Conservation (phyloP, 1,140 invertebrate genomes). For the Ephestia elutella region DNA sequence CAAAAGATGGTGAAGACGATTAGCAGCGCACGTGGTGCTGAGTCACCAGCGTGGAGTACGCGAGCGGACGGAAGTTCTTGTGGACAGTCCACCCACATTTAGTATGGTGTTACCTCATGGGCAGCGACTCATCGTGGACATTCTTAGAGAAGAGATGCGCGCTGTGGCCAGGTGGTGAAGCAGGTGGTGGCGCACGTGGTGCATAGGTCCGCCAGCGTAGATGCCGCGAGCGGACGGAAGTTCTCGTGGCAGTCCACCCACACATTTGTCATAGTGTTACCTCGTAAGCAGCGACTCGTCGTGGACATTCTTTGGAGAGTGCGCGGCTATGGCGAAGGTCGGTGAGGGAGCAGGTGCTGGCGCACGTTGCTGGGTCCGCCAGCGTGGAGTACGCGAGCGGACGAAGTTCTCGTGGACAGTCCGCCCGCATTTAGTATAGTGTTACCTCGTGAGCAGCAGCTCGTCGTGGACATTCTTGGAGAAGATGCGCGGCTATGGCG, state of each 20-base stretch:
- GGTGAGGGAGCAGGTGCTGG: slow-evolving; percentile 85
- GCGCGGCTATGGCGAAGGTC: slow-evolving; percentile 93
- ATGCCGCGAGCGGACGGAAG: slow-evolving; percentile 93
- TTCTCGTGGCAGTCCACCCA: slow-evolving; percentile 96
- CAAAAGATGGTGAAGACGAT: slow-evolving; percentile 87
- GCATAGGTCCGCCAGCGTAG: slow-evolving; percentile 97
- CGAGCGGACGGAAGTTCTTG: slow-evolving; percentile 92
- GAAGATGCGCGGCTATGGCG: slow-evolving; percentile 93
- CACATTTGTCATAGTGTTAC: too few relatives aligned
- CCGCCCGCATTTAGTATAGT: slow-evolving; percentile 93
- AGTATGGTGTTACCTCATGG: slow-evolving; percentile 84
- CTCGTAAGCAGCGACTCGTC: slow-evolving; percentile 94
- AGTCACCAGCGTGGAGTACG: slow-evolving; percentile 96
- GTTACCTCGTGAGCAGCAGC: slow-evolving; percentile 87
- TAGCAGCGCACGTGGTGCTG: slow-evolving; percentile 96
- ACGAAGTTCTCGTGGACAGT: slow-evolving; percentile 94
- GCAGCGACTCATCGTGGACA: slow-evolving; percentile 95
- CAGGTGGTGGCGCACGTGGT: slow-evolving; percentile 94
- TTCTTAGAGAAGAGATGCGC: slow-evolving; percentile 97
- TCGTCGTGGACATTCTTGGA: slow-evolving; percentile 98
- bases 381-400: slow-evolving; percentile 96
- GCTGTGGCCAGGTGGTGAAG: slow-evolving; percentile 89
- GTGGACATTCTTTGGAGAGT: slow-evolving; percentile 97
- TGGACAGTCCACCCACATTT: slow-evolving; percentile 96
- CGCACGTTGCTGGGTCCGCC: slow-evolving; percentile 95